These are phyloP conservation scores for Corythornis cristatus DNA, from an alignment of 2,113 vertebrate species.

Conservation along the genomic window DNA sequence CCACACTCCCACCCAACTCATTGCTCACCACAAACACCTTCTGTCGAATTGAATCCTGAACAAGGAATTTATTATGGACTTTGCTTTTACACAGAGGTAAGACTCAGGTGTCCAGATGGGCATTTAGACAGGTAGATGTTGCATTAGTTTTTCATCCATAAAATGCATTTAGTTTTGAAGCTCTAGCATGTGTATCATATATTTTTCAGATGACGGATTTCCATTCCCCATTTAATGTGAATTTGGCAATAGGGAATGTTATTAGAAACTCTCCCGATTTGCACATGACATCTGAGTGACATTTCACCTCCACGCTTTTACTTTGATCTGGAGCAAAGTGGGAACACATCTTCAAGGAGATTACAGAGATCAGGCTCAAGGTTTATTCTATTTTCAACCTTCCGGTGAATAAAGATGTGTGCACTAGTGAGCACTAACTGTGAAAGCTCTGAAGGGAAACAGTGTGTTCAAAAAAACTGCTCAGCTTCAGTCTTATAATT, in stretches of 20 bases:
- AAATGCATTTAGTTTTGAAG: neutral
- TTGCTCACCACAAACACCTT: neutral
- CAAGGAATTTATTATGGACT: neutral
- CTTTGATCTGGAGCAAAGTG: neutral
- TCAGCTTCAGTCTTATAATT: neutral
- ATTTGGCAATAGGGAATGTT: neutral
- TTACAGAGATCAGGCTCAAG: neutral
- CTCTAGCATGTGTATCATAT: too few relatives aligned
- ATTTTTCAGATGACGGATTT: neutral
- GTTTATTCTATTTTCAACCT: constrained; percentile 1
- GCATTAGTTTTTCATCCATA: neutral
- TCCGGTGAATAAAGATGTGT: neutral
- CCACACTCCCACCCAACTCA: neutral
- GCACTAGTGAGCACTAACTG: neutral
- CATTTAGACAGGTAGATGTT: neutral
- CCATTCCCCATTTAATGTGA: neutral
- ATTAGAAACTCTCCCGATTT: neutral
- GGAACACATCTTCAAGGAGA: constrained; percentile 6
- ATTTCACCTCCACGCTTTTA: neutral
- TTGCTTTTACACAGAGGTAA: neutral
- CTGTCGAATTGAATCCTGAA: accelerated
- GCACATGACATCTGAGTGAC: neutral
- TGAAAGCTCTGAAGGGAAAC: neutral
- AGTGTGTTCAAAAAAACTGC: neutral
- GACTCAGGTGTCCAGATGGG: neutral